phyloP scores from a whole-genome alignment of 2,888 invertebrate species.

The Pandemis corylana region DNA sequence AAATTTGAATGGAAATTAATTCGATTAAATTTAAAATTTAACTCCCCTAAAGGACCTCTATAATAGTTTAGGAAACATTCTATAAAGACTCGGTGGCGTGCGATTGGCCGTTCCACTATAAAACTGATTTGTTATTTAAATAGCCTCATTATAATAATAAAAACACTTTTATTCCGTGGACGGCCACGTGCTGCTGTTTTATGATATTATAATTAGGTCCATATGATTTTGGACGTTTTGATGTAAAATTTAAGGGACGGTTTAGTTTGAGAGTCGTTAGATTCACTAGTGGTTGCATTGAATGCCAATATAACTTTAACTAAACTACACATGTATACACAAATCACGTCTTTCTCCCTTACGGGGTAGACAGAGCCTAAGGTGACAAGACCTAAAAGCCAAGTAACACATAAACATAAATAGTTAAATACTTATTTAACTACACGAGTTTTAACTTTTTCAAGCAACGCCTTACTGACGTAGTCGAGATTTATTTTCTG shows the following conservation, averaged over 20 bases:
- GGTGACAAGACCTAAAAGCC: too few species aligned
- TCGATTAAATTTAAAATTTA: not conserved
- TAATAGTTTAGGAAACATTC: conserved; percentile 4
- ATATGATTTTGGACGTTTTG: not conserved
- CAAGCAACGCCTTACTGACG: too few species aligned
- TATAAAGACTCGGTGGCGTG: not conserved
- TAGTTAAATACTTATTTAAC: too few species aligned
- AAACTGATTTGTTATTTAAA: conserved; percentile 45
- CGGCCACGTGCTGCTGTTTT: conserved; percentile 10
- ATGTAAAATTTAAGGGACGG: not conserved
- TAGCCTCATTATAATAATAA: conserved; percentile 44
- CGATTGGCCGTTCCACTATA: conserved; percentile 35
- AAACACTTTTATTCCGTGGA: conserved; percentile 46
- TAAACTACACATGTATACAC: too few species aligned
- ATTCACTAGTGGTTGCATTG: not conserved
- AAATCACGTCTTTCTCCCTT: too few species aligned
- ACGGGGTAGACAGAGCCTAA: too few species aligned
- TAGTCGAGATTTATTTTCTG: too few species aligned
- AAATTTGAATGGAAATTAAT: not conserved
- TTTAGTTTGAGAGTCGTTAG: not conserved
- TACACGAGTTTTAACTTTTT: too few species aligned
- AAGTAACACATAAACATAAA: too few species aligned
- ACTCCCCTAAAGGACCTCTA: conserved; percentile 14
- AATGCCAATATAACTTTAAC: not conserved
- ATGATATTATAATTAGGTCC: not conserved